Evolutionary conservation across 2,888 invertebrate species (phyloP), one percentile per base, ranked within the genome.

Genomic region (Muschampia plurimacula): DNA sequence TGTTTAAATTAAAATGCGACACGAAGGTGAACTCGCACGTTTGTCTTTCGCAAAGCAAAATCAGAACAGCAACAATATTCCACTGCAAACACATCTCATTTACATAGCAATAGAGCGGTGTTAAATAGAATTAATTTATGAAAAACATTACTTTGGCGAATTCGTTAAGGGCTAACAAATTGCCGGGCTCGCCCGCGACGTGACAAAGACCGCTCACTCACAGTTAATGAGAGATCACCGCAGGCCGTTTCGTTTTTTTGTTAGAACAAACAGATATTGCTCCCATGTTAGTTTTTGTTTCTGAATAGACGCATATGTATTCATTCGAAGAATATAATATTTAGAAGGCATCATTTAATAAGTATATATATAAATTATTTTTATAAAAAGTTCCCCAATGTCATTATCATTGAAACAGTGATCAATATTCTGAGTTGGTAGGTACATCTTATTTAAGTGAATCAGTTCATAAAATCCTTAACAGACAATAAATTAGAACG

Each of bases 111-210:
- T 80, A 82, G 81, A 85, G 85, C 82, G 82, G 80, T 77, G 81
- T 77, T 75, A 84, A 88, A 88, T 87, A 81, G 86, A 89, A 89
- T 88, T 86, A 88, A 89, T 90, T 85, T 81, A 88, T 86, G 85
- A 86, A 87, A 89, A 86, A 84, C 86, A 87, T 89, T 85, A 86
- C 82, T 86, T 86, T 82, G 79, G 83, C 78, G 82, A 86, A 89
- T 88, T 87, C 82, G 86, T 88, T 88, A 84, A 84, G 86, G 86
- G 83, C 79, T 82, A 85, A 88, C 88, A 90, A 90, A 89, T 89
- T 87, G 83, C 81, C 79, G 77, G 79, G 84, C 82, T 82, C 81
- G 81, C 79, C 82, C 81, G 83, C 83, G 86, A 89, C 88, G 90
- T 89, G 91, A 88, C 88, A 84, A 86, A 87, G 86, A 84, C 85